These are phyloP conservation scores for Bombus impatiens DNA, from an alignment of 1,140 invertebrate species.

Conservation along the genomic window DNA sequence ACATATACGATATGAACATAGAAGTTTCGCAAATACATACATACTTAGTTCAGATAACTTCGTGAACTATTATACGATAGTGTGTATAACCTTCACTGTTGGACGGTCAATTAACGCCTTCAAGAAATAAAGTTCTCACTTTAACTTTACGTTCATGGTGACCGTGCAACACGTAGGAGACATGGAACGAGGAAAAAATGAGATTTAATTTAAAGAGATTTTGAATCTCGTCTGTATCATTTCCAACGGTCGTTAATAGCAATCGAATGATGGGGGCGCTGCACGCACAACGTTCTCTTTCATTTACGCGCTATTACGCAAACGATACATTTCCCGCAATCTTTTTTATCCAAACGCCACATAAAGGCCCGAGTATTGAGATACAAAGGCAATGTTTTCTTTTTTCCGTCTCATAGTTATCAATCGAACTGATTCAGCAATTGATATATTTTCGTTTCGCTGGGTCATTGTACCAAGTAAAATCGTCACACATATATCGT, in stretches of 20 bases:
- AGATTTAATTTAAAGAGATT: background rate
- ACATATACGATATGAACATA: background rate
- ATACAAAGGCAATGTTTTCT: background rate
- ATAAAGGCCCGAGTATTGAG: background rate
- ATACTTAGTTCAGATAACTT: background rate
- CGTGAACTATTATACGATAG: background rate
- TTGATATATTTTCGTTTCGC: slow-evolving; percentile 9
- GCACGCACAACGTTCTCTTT: slow-evolving; percentile 29
- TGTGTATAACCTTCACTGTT: background rate
- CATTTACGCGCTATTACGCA: slow-evolving; percentile 36
- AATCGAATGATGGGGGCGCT: slow-evolving; percentile 12
- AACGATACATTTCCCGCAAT: slow-evolving; percentile 45
- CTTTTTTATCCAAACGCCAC: background rate
- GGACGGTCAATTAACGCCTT: background rate
- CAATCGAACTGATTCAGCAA: background rate
- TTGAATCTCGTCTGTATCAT: background rate
- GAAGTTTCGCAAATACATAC: background rate
- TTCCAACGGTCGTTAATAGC: background rate
- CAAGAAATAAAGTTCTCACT: background rate
- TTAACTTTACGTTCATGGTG: background rate
- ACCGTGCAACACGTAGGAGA: background rate
- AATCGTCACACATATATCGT: background rate
- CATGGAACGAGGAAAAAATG: background rate
- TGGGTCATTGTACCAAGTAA: slow-evolving; percentile 17
- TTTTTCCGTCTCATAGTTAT: background rate